phyloP scores from a whole-genome alignment of 2,797 vertebrate species.

The Semaprochilodus insignis region DNA sequence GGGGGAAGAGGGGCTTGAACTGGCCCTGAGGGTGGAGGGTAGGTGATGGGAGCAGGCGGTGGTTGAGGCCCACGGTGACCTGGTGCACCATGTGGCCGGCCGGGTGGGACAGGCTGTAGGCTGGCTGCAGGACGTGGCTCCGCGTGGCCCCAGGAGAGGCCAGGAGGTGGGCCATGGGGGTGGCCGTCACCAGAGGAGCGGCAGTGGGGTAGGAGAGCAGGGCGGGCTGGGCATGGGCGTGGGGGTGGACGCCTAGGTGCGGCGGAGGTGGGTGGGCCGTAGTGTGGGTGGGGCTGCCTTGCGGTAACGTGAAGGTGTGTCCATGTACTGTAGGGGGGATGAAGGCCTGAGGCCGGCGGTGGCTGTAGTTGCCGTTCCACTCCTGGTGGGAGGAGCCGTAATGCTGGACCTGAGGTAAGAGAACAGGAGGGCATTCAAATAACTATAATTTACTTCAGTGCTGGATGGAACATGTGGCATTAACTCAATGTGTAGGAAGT shows the following conservation, averaged over 20 bases:
- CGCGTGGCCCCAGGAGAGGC: conserved; percentile 92
- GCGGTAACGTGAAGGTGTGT: conserved; percentile 90
- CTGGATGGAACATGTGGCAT: no score
- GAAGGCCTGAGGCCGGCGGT: conserved; percentile 91
- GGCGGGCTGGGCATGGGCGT: conserved; percentile 86
- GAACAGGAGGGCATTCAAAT: neutral
- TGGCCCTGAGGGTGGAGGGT: conserved; percentile 91
- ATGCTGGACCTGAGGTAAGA: conserved; percentile 86
- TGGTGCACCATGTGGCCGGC: conserved; percentile 89
- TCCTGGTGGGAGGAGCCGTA: conserved; percentile 90
- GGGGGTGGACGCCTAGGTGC: conserved; percentile 83
- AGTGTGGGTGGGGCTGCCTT: conserved; percentile 91
- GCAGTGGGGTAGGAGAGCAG: conserved; percentile 89
- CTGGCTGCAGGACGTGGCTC: conserved; percentile 87
- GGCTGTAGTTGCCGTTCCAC: conserved; percentile 94
- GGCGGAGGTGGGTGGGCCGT: conserved; percentile 78
- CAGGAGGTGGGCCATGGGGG: conserved; percentile 93
- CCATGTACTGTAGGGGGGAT: conserved; percentile 87
- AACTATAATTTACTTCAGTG: neutral
- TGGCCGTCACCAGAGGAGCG: conserved; percentile 85
- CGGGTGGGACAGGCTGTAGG: conserved; percentile 89
- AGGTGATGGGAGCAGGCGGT: conserved; percentile 92
- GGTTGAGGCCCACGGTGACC: conserved; percentile 94
- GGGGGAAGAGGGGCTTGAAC: conserved; percentile 93
- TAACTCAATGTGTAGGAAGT: neutral